Evolutionary conservation across 2,113 vertebrate genomes (phyloP).

Genomic region (Sprattus sprattus): DNA sequence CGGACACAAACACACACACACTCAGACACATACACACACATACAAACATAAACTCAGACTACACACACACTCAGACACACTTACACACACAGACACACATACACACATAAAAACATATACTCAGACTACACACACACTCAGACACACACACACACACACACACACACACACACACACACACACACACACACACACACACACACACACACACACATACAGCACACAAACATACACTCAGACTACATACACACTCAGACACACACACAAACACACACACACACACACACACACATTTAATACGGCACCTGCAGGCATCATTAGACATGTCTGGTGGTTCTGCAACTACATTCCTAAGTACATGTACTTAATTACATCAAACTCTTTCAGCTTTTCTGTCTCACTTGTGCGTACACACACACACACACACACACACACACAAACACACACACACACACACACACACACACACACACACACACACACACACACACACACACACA

Average conservation of each 20-base stretch:
- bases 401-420: not conserved
- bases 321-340: not conserved
- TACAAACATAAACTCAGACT: not conserved
- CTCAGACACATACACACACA: not conserved
- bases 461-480: not conserved
- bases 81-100: not conserved
- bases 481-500: not conserved
- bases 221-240: not conserved
- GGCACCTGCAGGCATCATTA: conserved; percentile 15
- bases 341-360: conserved; percentile 10
- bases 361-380: conserved; percentile 13
- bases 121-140: not conserved
- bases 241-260: not conserved
- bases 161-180: not conserved
- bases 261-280: conserved; percentile 5
- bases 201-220: not conserved
- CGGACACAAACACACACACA: not conserved
- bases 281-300: not conserved
- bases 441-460: conserved; percentile 10
- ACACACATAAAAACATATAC: not conserved
- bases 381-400: not conserved
- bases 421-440: not conserved
- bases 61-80: conserved; percentile 4
- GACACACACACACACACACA: not conserved
- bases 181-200: not conserved